These are phyloP conservation scores for Axinella damicornis DNA, from an alignment of 37 sponge, comb jelly and placozoan species.

Conservation along the genomic window DNA sequence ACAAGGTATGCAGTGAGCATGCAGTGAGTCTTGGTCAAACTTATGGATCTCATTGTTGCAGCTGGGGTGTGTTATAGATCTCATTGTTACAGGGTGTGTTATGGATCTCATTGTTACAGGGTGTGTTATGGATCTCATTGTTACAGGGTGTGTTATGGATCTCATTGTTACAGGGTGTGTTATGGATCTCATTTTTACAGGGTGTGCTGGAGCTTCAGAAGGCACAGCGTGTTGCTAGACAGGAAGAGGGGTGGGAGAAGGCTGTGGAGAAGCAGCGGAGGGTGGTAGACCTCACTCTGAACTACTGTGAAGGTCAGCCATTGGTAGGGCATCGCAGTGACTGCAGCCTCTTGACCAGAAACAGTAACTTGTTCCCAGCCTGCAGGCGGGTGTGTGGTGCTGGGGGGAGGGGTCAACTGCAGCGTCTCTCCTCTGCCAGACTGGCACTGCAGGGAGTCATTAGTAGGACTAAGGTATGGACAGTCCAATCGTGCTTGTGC, in stretches of 20 bases:
- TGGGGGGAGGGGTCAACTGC: background rate
- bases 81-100: background rate
- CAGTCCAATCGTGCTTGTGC: background rate
- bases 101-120: no score
- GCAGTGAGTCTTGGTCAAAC: no score
- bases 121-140: no score
- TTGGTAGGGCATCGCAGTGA: no score
- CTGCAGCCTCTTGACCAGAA: no score
- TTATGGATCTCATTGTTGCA: no score
- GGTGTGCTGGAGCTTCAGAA: constrained; percentile 80
- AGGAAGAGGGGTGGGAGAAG: constrained; percentile 62
- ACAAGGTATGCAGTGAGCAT: constrained; percentile 44
- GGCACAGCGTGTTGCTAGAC: constrained; percentile 56
- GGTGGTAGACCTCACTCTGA: constrained; percentile 56
- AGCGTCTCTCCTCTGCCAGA: constrained; percentile 62
- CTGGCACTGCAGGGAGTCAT: constrained; percentile 55
- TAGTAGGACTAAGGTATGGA: constrained; percentile 55
- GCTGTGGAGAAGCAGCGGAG: constrained; percentile 22
- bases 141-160: no score
- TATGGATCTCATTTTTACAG: constrained; percentile 10
- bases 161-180: background rate
- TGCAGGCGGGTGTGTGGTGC: constrained; percentile 3
- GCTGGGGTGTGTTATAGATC: no score
- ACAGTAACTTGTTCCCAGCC: background rate
- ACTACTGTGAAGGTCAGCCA: constrained; percentile 76